Evolutionary conservation across 2,888 invertebrate genomes (phyloP).

Genomic region (Gibbula magus): DNA sequence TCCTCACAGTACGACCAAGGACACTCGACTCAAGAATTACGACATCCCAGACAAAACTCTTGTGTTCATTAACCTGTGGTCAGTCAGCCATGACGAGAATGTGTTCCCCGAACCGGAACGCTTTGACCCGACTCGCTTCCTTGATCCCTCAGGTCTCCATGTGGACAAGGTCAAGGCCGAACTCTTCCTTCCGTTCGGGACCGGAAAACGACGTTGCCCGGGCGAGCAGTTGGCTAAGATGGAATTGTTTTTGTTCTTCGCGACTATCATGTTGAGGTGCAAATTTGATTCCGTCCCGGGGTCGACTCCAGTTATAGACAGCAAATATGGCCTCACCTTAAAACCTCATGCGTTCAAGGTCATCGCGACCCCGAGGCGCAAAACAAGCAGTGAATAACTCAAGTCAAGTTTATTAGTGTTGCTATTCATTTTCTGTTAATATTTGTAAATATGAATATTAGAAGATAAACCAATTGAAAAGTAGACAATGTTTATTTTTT

Average conservation of each 20-base stretch:
- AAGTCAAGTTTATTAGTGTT: too few species aligned
- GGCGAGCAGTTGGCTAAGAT: conserved; percentile 66
- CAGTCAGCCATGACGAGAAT: conserved; percentile 60
- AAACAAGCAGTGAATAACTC: too few species aligned
- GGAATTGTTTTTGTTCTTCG: conserved; percentile 67
- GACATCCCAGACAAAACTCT: conserved; percentile 58
- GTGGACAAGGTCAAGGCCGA: conserved; percentile 49
- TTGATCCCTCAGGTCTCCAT: conserved; percentile 38
- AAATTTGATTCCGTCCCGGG: conserved; percentile 47
- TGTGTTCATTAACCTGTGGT: conserved; percentile 67
- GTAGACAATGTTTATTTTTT: too few species aligned
- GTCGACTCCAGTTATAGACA: conserved; percentile 49
- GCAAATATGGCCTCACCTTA: conserved; percentile 62
- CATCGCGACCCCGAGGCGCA: conserved; percentile 36
- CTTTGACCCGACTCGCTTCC: conserved; percentile 63
- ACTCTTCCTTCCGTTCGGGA: conserved; percentile 61
- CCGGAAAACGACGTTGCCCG: conserved; percentile 65
- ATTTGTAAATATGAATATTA: too few species aligned
- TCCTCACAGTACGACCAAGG: conserved; percentile 67
- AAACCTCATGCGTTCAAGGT: conserved; percentile 58
- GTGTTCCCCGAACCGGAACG: conserved; percentile 61
- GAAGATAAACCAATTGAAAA: too few species aligned
- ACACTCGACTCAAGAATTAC: conserved; percentile 52
- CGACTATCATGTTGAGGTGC: conserved; percentile 61
- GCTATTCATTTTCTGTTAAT: too few species aligned